These are phyloP conservation scores for Enteromius anoplus DNA, from an alignment of 2,797 vertebrate genomes.

Conservation along the genomic window DNA sequence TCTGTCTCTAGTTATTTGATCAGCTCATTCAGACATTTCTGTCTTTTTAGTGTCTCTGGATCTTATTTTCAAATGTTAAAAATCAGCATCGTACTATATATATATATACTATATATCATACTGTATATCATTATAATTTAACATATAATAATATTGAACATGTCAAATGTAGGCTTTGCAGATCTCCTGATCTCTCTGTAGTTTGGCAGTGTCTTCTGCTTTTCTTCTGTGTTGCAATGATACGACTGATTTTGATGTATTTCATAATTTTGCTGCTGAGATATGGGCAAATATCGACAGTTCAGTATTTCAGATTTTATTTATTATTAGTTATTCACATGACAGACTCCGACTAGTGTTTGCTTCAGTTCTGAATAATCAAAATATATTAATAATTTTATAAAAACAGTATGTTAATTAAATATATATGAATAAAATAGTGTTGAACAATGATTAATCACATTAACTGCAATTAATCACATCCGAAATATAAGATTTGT, in stretches of 20 bases:
- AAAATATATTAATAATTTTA: too few species aligned
- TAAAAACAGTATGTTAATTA: too few species aligned
- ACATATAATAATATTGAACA: neutral
- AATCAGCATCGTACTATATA: neutral
- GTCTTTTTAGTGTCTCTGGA: neutral
- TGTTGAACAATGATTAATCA: too few species aligned
- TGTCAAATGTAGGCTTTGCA: neutral
- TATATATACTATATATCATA: too few species aligned
- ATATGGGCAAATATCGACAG: neutral
- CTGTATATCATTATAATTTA: neutral
- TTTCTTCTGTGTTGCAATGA: neutral
- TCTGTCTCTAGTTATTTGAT: neutral
- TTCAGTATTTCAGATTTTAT: neutral
- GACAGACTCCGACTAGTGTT: neutral
- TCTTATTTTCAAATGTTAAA: neutral
- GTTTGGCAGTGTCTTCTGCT: neutral
- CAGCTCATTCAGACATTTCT: neutral
- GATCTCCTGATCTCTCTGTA: neutral
- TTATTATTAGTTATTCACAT: neutral
- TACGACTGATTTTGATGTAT: neutral
- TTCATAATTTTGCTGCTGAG: neutral
- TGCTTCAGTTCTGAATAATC: too few species aligned
- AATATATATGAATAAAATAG: too few species aligned
- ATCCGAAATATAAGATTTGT: too few species aligned
- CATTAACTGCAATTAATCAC: too few species aligned